Evolutionary conservation across 2,113 vertebrate genomes (phyloP).

Genomic region (Rhombomys opimus): DNA sequence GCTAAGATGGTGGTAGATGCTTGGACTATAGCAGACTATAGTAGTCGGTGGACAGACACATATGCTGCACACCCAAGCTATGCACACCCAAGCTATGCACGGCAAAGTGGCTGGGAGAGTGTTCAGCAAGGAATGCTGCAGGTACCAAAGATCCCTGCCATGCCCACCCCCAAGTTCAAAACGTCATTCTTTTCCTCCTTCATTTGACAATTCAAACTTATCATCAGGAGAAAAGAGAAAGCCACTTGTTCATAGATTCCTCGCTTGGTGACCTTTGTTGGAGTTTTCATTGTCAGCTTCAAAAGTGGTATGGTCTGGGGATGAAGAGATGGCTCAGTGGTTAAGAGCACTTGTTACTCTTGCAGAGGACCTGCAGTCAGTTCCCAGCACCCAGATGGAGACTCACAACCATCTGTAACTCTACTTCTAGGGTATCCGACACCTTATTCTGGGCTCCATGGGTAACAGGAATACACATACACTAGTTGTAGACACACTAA

Average conservation of each 20-base stretch:
- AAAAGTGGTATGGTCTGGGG: background rate
- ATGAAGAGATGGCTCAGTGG: background rate
- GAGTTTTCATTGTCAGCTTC: background rate
- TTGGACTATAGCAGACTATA: accelerated
- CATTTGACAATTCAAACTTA: conserved; percentile 24
- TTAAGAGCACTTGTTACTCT: background rate
- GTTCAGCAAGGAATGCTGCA: background rate
- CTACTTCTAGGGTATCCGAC: background rate
- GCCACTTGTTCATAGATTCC: background rate
- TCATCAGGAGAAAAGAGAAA: background rate
- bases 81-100: no score
- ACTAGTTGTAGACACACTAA: background rate
- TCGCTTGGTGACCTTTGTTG: background rate
- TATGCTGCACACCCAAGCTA: accelerated
- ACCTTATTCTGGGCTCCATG: background rate
- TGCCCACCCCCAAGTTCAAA: background rate
- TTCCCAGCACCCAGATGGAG: background rate
- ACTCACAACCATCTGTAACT: background rate
- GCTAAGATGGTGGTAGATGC: background rate
- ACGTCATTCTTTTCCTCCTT: background rate
- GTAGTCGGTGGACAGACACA: background rate
- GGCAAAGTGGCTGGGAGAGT: background rate
- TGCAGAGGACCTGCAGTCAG: background rate
- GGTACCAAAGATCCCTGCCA: background rate
- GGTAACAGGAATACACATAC: background rate